These are phyloP conservation scores for Gonocerus acuteangulatus DNA, from an alignment of 2,888 invertebrate species.

Conservation along the genomic window DNA sequence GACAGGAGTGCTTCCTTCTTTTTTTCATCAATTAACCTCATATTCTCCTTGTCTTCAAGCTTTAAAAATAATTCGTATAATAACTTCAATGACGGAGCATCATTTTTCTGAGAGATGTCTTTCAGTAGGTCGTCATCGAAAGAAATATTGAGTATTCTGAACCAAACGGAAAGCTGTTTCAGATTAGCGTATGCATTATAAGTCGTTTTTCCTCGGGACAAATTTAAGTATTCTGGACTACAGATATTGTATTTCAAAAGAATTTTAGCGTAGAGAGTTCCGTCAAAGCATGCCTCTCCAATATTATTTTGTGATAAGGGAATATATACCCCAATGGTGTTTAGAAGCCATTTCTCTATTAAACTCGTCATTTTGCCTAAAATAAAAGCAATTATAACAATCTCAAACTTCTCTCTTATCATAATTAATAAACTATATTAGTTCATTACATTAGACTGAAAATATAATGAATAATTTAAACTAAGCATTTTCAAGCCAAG, in stretches of 20 bases:
- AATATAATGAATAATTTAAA: too few relatives aligned
- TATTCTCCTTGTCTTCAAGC: conserved; percentile 30
- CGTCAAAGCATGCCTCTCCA: conserved; percentile 24
- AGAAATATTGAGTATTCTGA: conserved; percentile 32
- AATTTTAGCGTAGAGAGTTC: conserved; percentile 17
- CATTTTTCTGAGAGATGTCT: conserved; percentile 26
- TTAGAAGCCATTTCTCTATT: conserved; percentile 13
- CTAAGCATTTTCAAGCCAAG: too few relatives aligned
- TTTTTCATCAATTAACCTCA: conserved; percentile 25
- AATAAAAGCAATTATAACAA: too few relatives aligned
- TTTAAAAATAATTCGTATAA: conserved; percentile 32
- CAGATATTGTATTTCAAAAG: conserved; percentile 11
- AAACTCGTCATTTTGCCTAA: background rate
- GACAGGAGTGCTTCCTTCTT: conserved; percentile 22
- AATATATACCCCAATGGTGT: background rate
- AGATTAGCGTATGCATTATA: conserved; percentile 29
- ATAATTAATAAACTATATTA: too few relatives aligned
- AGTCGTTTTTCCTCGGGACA: background rate
- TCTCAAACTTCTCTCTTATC: too few relatives aligned
- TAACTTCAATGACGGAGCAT: conserved; percentile 26
- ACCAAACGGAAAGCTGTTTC: conserved; percentile 26
- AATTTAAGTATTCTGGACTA: background rate
- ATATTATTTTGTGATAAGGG: background rate
- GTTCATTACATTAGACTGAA: too few relatives aligned
- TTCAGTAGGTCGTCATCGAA: conserved; percentile 23